Evolutionary conservation across 2,113 vertebrate species (phyloP), one percentile per base, ranked within the genome.

Genomic region (Calyptommatus sinebrachiatus): DNA sequence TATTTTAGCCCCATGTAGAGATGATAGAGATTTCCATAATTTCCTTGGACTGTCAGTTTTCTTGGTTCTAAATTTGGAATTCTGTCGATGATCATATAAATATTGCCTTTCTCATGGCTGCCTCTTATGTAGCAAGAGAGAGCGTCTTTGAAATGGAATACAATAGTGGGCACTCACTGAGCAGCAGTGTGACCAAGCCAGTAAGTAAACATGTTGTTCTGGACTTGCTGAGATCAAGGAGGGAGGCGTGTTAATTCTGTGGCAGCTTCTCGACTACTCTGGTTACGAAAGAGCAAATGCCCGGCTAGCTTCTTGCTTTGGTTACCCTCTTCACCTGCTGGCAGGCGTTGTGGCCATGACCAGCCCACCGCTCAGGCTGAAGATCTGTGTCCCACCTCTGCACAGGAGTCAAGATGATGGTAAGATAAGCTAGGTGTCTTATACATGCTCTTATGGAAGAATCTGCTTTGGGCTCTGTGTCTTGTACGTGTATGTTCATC

Each of bases 131-230:
- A 68, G 63, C 63, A 0, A 16, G 18, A 53, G 28, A 28, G 62
- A 61, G 53, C 11, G 4, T 28, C n/a, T 70, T 45, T 81, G 73
- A n/a, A 45, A 16, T n/a, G 46, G 48, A 2, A 66, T 48, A 77
- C 75, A 82, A 77, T 82, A 82, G 81, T 24, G 41, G 65, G 65
- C 82, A 78, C 63, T 74, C 82, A 74, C 61, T 73, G 45, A 22
- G 16, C 41, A 24, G 76, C 76, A 73, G 41, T 61, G 71, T 73
- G 71, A 78, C 76, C 28, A 1, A 78, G 71, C 60, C 76, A 79
- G 71, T 22, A 53, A 83, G 76, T 83, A 79, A 83, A 83, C 76
- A 83, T 74, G 76, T 83, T 83, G 76, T 83, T 74, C 82, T 78
- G 71, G 73, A 28, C 65, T 45, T 12, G 29, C n/a, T 31, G 18